phyloP scores from a whole-genome alignment of 2,113 vertebrate genomes.

The Diglossa brunneiventris region DNA sequence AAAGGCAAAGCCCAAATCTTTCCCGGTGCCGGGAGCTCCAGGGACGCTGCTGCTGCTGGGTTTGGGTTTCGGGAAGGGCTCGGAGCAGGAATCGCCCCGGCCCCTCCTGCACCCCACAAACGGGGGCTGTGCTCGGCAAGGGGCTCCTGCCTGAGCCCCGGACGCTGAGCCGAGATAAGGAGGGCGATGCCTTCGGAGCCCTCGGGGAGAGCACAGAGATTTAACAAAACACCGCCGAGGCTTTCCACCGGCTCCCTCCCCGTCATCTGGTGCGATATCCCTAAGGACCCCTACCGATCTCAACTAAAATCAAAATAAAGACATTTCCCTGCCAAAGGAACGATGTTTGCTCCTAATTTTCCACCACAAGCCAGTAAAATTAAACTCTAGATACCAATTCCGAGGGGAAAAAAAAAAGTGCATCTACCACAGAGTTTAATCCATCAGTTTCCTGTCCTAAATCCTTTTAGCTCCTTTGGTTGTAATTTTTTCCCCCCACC shows the following conservation, averaged over 20 bases:
- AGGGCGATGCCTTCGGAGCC: neutral
- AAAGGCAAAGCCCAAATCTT: neutral
- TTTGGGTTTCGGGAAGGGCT: neutral
- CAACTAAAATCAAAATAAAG: neutral
- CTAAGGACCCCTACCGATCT: neutral
- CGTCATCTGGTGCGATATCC: neutral
- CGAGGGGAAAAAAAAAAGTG: fast-evolving
- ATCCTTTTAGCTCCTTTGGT: neutral
- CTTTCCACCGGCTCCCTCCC: neutral
- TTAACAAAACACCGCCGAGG: neutral
- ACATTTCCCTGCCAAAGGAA: neutral
- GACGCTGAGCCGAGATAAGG: neutral
- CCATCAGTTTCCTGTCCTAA: neutral
- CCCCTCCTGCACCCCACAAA: neutral
- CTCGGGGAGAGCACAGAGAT: neutral
- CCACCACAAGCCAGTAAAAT: neutral
- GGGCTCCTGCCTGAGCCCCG: neutral
- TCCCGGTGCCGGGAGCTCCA: fast-evolving
- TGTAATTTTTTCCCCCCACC: neutral
- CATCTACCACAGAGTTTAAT: neutral
- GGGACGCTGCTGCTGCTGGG: fast-evolving
- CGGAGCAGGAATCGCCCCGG: neutral
- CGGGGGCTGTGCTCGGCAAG: fast-evolving
- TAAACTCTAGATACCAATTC: neutral
- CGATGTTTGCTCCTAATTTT: neutral